These are phyloP conservation scores for Alaudala cheleensis DNA, from an alignment of 2,113 vertebrate species.

Conservation along the genomic window DNA sequence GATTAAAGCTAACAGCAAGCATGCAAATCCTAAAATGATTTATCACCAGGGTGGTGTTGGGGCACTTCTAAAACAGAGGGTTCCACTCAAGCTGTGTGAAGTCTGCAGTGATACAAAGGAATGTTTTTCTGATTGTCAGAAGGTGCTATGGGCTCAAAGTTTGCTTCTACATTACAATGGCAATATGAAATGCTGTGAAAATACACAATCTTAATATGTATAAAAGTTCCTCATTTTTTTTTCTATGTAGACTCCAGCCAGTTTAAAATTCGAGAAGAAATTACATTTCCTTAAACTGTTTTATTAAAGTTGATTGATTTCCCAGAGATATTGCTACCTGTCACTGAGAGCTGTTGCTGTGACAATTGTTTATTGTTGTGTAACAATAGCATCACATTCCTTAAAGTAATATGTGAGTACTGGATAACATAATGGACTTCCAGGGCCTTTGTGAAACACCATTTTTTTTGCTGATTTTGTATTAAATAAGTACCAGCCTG, in stretches of 20 bases:
- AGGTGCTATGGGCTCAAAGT: not conserved
- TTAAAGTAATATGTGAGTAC: not conserved
- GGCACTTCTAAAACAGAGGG: not conserved
- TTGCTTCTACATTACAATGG: not conserved
- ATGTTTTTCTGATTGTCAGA: not conserved
- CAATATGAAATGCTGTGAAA: not conserved
- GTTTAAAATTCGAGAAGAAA: not conserved
- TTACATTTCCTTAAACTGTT: not conserved
- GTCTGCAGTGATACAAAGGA: constrained; percentile 27
- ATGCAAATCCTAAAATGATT: constrained; percentile 37
- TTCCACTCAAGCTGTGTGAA: not conserved
- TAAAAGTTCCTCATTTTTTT: not conserved
- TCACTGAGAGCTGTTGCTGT: not conserved
- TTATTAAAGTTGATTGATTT: not conserved
- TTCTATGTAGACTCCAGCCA: not conserved
- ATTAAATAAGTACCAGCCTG: constrained; percentile 58
- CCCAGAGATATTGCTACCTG: not conserved
- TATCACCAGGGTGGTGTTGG: not conserved
- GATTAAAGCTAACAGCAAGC: constrained; percentile 4
- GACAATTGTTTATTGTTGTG: not conserved
- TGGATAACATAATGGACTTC: not conserved
- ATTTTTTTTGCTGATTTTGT: constrained; percentile 15
- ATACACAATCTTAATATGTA: not conserved
- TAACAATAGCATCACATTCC: not conserved
- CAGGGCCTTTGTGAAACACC: not conserved